Evolutionary conservation across 2,113 vertebrate genomes (phyloP), one percentile per base, ranked within the genome.

Genomic region (Rafetus swinhoei): DNA sequence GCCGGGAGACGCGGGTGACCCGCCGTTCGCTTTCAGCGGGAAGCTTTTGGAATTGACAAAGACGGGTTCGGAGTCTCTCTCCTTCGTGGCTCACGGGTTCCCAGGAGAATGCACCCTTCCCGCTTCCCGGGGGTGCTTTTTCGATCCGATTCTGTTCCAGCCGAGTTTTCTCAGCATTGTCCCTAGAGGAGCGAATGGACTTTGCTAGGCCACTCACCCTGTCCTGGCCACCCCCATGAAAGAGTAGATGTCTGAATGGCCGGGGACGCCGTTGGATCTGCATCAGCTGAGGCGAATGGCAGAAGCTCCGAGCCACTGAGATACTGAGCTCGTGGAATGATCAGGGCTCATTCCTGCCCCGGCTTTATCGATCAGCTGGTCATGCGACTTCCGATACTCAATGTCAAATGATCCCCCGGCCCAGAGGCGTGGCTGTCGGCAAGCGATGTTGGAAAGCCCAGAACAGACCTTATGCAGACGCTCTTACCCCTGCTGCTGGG

Each of bases 21-120:
- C 39, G 18, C 50, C 72, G 85, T 90, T 91, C 74, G 45, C 90
- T 88, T 92, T 91, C 1, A 1, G 0, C 4, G 29, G 24, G 35
- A 29, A 81, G 65, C 81, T 95, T 97, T 95, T 0, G 0, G 92
- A 93, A 81, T 52, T 35, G 56, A 32, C 65, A 72, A 35, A 88
- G 59, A 92, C 87, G 90, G 60, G 89, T 57, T 90, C 25, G 88
- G 39, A 80, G 29, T 25, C 27, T 76, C 6, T 80, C 82, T 52
- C 19, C 81, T 96, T 90, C 89, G 69, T 60, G 84, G 81, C 86
- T 96, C 94, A 92, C 65, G 87, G 91, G 53, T 88, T 83, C 86
- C 87, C 29, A 85, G 56, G 53, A 84, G 92, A 95, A 93, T 80
- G 60, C 85, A 32, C 4, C 54, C 24, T 52, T 91, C 88, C 85